A percentile compares a stretch with the other conserved stretches of the same genome.
Conservation (phyloP, 37 sponge, comb jelly and placozoan species). For the Oscarella lobularis region DNA sequence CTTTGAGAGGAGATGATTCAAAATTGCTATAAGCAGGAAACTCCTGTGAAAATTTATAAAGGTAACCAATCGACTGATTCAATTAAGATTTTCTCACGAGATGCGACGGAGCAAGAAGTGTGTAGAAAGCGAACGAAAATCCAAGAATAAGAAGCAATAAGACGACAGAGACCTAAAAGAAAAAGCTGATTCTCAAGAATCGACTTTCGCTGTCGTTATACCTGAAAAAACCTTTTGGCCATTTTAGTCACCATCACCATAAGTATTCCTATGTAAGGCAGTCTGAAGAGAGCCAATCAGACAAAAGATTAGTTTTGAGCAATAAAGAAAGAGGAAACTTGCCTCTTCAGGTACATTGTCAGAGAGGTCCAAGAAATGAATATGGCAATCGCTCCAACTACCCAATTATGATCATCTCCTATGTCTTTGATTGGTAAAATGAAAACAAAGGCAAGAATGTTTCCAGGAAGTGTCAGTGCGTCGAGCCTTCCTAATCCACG, state of each 20-base stretch:
- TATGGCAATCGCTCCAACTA: neutral
- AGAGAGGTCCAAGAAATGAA: neutral
- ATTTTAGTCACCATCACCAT: neutral
- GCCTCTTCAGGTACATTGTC: neutral
- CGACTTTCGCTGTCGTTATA: neutral
- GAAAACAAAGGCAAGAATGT: neutral
- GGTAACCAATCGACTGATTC: no score
- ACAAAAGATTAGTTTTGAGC: neutral
- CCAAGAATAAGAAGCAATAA: neutral
- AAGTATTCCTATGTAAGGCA: neutral
- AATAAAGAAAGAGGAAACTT: neutral
- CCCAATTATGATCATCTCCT: neutral
- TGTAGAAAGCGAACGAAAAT: neutral
- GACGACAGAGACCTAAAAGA: neutral
- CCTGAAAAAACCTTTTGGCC: neutral
- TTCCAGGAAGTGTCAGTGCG: no score
- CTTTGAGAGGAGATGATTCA: neutral
- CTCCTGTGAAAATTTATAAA: no score
- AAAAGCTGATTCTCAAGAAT: no score
- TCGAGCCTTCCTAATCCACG: no score
- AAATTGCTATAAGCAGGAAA: neutral
- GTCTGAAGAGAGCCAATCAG: neutral
- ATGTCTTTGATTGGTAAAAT: neutral
- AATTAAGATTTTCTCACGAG: neutral
- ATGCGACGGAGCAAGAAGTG: neutral